A percentile compares a stretch with the other conserved stretches of the same genome.
Evolutionary conservation across 2,797 vertebrate species (phyloP).

Genomic region (Arremon brunneinucha): DNA sequence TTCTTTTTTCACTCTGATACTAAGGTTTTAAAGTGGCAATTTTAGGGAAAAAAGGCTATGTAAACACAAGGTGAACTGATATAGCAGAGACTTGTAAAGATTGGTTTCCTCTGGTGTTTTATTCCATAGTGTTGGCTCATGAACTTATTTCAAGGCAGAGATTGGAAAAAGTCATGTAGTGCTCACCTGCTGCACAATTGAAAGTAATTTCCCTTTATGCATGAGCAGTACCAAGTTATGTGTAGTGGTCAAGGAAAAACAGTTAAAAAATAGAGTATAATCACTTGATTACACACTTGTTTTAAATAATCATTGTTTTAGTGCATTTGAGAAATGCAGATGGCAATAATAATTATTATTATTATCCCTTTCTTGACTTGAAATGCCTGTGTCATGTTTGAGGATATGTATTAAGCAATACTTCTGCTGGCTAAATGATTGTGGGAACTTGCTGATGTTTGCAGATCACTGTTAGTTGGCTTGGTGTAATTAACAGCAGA

Average conservation of each 20-base stretch:
- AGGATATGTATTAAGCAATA: background rate
- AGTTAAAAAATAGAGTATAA: background rate
- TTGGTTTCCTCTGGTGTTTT: background rate
- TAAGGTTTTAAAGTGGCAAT: background rate
- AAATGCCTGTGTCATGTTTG: background rate
- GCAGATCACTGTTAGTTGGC: background rate
- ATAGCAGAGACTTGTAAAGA: background rate
- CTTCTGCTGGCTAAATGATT: background rate
- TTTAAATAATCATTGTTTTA: background rate
- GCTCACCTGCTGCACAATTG: background rate
- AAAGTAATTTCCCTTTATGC: background rate
- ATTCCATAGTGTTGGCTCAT: background rate
- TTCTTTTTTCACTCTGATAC: background rate
- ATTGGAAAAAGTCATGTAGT: background rate
- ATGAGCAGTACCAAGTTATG: background rate
- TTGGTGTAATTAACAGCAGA: background rate
- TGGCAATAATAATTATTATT: background rate
- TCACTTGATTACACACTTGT: background rate
- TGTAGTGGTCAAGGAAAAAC: background rate
- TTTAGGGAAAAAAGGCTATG: background rate
- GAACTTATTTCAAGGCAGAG: background rate
- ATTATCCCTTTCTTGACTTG: background rate
- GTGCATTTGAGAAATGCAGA: background rate
- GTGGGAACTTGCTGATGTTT: background rate
- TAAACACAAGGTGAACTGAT: background rate